Conservation (phyloP, 2,113 vertebrate species). For the Australoheros scitulus region DNA sequence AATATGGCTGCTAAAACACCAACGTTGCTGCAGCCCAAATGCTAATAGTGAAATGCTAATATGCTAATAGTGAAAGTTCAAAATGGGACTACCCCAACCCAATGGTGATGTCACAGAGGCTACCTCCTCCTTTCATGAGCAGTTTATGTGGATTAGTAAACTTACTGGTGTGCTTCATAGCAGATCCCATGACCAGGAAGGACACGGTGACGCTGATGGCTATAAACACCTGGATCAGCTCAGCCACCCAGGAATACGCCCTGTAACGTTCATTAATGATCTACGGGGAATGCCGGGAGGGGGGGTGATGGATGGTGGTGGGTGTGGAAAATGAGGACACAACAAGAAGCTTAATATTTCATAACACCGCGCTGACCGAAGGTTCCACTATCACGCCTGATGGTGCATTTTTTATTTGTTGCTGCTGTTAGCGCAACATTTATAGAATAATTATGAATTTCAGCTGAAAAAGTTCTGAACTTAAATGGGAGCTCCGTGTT, state of each 20-base stretch:
- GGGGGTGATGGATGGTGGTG: constrained; percentile 10
- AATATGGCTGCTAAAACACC: not conserved
- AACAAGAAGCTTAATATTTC: not conserved
- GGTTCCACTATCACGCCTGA: not conserved
- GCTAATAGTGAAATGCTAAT: too few species aligned
- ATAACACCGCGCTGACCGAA: not conserved
- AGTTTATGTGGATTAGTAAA: not conserved
- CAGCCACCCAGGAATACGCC: constrained; percentile 73
- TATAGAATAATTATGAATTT: not conserved
- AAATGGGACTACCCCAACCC: not conserved
- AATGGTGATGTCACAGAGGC: not conserved
- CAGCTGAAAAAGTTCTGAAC: not conserved
- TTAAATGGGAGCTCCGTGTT: not conserved
- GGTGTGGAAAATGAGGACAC: constrained; percentile 30
- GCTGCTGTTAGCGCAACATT: not conserved
- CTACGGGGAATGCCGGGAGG: constrained; percentile 48
- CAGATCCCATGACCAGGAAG: constrained; percentile 79
- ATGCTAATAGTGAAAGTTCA: not conserved
- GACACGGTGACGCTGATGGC: constrained; percentile 78
- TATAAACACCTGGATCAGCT: constrained; percentile 78
- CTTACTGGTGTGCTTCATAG: constrained; percentile 79
- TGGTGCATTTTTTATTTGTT: not conserved
- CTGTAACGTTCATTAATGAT: constrained; percentile 73
- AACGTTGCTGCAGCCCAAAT: not conserved
- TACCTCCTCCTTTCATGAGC: not conserved